Base-by-base conservation (phyloP, 2,888 invertebrate species). In the Cordilura impudica region DNA sequence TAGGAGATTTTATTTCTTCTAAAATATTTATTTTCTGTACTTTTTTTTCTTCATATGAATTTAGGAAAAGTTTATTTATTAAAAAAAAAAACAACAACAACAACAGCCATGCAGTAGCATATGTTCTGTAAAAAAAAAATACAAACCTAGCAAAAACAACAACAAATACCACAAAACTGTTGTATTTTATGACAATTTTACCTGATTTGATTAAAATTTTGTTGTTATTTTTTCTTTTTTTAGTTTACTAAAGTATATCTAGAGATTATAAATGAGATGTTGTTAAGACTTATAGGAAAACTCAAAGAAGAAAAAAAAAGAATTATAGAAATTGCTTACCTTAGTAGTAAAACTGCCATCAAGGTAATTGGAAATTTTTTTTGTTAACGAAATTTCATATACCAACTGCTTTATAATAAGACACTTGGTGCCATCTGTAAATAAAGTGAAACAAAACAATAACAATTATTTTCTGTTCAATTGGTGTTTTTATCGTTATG, bases 201-300 rank as follows among this genome's bases (percentile, higher is more conserved):
- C 88, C 87, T 87, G 88, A 88, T 88, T 87, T 87, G 88, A 87
- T 87, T 87, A 88, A 84, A 84, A 85, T 84, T 84, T 84, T 71
- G 53, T n/a, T n/a, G n/a, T n/a, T n/a, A n/a, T n/a, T 10, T 35
- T 39, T n/a, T 31, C 35, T 8, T 56, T 21, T 53, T 56, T 53
- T 35, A 43, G 26, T 60, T 58, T 56, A 56, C 3, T 60, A 70
- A 39, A 35, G 58, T 65, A 51, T 56, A 39, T 54, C 5, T 26
- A 53, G 70, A 74, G 69, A 71, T 63, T 72, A 70, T 66, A 71
- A 74, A 74, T 56, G 47, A 56, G 26, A 61, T 66, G 61, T 10
- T 63, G 35, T 21, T 61, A 75, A 51, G 51, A 53, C 16, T 7
- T 4, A 66, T 12, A 49, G 18, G 4, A 49, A 39, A 10, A 53